Evolutionary conservation across 2,888 invertebrate genomes (phyloP).

Genomic region (Cheilosia impressa): DNA sequence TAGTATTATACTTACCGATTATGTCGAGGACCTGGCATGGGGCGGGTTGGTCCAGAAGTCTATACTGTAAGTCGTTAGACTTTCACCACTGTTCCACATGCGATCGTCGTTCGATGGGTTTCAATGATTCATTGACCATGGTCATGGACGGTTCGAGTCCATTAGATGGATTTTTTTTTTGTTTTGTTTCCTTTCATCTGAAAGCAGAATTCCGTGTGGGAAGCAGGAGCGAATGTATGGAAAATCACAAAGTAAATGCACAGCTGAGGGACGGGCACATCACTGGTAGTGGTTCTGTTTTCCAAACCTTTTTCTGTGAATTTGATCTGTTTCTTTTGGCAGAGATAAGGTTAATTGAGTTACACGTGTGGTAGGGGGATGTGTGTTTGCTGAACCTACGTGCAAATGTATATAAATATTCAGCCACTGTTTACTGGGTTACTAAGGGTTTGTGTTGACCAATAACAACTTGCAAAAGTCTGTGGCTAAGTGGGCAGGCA

Average conservation of each 20-base stretch:
- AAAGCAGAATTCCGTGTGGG: not conserved
- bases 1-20: conserved; percentile 65
- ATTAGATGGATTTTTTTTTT: conserved; percentile 43
- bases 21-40: conserved; percentile 41
- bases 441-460: not conserved
- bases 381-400: not conserved
- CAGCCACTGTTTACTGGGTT: too few relatives aligned
- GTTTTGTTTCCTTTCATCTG: not conserved
- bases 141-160: conserved; percentile 69
- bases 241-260: conserved; percentile 46
- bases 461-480: not conserved
- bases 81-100: conserved; percentile 63
- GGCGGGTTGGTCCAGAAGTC: conserved; percentile 18
- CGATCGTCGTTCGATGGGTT: conserved; percentile 66
- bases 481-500: not conserved
- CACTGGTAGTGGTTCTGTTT: conserved; percentile 24
- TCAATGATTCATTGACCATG: conserved; percentile 73
- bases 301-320: not conserved
- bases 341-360: not conserved
- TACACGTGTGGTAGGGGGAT: not conserved
- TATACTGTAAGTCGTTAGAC: conserved; percentile 22
- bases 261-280: conserved; percentile 33
- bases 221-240: not conserved
- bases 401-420: not conserved
- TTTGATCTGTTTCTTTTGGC: not conserved